These are phyloP conservation scores for Etheostoma nigrum DNA, from an alignment of 2,797 vertebrate species.

Conservation along the genomic window DNA sequence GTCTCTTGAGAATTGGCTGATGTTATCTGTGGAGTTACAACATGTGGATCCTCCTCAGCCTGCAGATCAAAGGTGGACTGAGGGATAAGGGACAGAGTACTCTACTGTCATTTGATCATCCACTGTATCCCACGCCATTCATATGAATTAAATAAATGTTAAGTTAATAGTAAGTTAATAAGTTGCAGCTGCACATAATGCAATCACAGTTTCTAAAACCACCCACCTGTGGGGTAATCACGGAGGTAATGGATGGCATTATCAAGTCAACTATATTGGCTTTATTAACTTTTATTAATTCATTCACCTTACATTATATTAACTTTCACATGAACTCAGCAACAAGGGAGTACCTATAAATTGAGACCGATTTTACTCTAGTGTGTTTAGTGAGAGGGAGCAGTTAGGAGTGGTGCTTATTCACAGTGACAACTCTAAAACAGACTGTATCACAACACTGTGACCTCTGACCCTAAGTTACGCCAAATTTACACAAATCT, in stretches of 20 bases:
- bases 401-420: conserved; percentile 39
- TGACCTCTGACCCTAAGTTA: conserved; percentile 17
- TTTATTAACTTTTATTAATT: neutral
- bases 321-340: conserved; percentile 9
- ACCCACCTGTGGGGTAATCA: conserved; percentile 18
- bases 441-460: conserved; percentile 16
- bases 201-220: neutral
- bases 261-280: too few species aligned
- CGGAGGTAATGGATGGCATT: conserved; percentile 1
- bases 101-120: conserved; percentile 4
- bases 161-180: neutral
- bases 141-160: neutral
- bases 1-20: neutral
- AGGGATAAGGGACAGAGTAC: neutral
- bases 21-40: conserved; percentile 36
- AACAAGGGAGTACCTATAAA: conserved; percentile 31
- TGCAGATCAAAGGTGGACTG: conserved; percentile 55
- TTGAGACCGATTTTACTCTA: neutral
- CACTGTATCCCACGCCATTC: neutral
- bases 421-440: conserved; percentile 18
- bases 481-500: neutral
- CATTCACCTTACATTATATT: neutral
- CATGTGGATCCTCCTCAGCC: conserved; percentile 11
- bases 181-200: conserved; percentile 8
- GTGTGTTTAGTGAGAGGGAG: conserved; percentile 39